A percentile compares a stretch with the other conserved stretches of the same genome.
phyloP scores from a whole-genome alignment of 92 coral and sea anemone genomes.

The Paragorgia papillata region DNA sequence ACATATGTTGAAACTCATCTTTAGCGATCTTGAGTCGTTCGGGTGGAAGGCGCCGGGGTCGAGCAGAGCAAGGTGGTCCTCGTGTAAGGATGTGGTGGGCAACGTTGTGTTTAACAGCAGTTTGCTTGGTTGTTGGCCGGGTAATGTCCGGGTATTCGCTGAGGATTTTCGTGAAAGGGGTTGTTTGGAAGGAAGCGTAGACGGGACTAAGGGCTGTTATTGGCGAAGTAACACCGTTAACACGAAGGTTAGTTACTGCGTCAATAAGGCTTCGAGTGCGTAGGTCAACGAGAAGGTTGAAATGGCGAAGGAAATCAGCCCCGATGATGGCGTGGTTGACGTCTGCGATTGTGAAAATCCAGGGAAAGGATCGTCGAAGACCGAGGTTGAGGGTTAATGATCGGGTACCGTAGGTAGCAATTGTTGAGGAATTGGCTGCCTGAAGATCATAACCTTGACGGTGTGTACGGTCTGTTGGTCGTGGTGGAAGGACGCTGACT shows the following conservation, averaged over 20 bases:
- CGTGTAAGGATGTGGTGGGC: slow-evolving; percentile 26
- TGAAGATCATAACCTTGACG: neutral
- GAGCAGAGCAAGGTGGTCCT: slow-evolving; percentile 9
- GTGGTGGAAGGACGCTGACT: slow-evolving; percentile 3
- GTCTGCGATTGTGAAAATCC: slow-evolving; percentile 38
- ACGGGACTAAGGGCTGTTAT: slow-evolving; percentile 25
- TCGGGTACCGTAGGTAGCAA: slow-evolving; percentile 10
- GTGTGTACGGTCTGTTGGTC: slow-evolving; percentile 8
- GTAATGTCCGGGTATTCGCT: slow-evolving; percentile 7
- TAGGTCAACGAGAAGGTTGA: slow-evolving; percentile 14
- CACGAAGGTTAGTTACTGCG: neutral
- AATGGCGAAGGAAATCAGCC: slow-evolving; percentile 18
- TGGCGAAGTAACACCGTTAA: slow-evolving; percentile 25
- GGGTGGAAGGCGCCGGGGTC: slow-evolving; percentile 31
- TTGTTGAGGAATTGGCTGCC: slow-evolving; percentile 7
- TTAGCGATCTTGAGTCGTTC: slow-evolving; percentile 13
- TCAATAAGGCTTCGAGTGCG: slow-evolving; percentile 28
- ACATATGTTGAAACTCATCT: slow-evolving; percentile 9
- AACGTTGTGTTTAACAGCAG: neutral
- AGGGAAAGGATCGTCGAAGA: slow-evolving; percentile 16
- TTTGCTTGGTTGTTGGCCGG: neutral
- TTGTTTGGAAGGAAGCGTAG: slow-evolving; percentile 23
- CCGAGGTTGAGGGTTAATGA: slow-evolving; percentile 43
- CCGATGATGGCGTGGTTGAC: slow-evolving; percentile 19
- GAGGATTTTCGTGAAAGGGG: slow-evolving; percentile 22